Evolutionary conservation across 2,888 invertebrate genomes (phyloP), one percentile per base, ranked within the genome.

Genomic region (Drosophila recens): DNA sequence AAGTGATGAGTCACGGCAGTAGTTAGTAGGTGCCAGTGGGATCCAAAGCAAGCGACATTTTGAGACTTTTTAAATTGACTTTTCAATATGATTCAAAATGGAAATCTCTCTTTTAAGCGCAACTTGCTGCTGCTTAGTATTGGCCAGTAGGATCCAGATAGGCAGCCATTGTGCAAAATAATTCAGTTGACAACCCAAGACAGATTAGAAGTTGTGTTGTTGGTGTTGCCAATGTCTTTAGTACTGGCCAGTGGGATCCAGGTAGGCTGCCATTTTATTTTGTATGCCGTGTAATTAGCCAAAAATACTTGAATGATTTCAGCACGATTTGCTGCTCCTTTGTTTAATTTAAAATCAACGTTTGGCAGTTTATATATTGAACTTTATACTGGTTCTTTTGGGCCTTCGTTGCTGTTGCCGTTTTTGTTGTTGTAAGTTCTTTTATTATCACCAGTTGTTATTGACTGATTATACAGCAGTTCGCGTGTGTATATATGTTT

Each of bases 181-280:
- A 20, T 64, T 43, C n/a, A 48, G 17, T 59, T n/a, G 48, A 53
- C n/a, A 33, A 43, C 42, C 40, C 11, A 8, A 23, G 27, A 27
- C n/a, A 42, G 15, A 17, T 34, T 11, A 8, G 13, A n/a, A 23
- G 38, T 4, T 11, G 5, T 10, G 2, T 11, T 52, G 52, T 49
- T 33, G 40, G 13, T 13, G 2, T 34, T 51, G 49, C 11, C 17
- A 17, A 20, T 62, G n/a, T 52, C 36, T 52, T 82, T 51, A 92
- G 75, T 92, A 92, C 75, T 92, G 92, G 73, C 92, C 92, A 80
- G 92, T 93, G 72, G 92, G 92, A 88, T 93, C 92, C 89, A 93
- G 89, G 76, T 90, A 85, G 65, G 78, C 71, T 82, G 92, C 92
- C 91, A 91, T 83, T 90, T 75, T 75, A n/a, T n/a, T 27, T 90